phyloP scores from a whole-genome alignment of 2,797 vertebrate genomes.

The Triplophysa yarkandensis region DNA sequence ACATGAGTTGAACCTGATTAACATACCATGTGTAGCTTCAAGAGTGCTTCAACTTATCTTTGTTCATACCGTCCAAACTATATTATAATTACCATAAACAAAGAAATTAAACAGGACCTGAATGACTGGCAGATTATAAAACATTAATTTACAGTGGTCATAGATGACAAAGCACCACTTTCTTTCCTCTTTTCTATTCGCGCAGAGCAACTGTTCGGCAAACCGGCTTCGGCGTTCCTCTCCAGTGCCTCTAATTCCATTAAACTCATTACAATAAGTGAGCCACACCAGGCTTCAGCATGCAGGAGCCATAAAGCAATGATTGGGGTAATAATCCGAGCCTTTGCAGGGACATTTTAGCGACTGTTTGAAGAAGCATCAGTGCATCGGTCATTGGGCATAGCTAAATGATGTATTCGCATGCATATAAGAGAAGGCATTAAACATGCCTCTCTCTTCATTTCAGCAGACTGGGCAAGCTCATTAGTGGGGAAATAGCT shows the following conservation, averaged over 20 bases:
- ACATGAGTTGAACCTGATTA: too few species aligned
- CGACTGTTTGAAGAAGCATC: slow-evolving; percentile 43
- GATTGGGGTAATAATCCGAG: slow-evolving; percentile 49
- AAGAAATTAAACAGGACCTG: background rate
- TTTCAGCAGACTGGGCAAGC: slow-evolving; percentile 47
- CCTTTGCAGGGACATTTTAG: slow-evolving; percentile 27
- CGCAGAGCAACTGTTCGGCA: slow-evolving; percentile 29
- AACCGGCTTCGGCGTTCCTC: slow-evolving; percentile 37
- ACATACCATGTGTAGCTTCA: too few species aligned
- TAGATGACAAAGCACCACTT: slow-evolving; percentile 15
- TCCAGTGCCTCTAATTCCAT: slow-evolving; percentile 52
- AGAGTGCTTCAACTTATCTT: background rate
- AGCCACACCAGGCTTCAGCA: slow-evolving; percentile 41
- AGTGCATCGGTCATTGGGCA: slow-evolving; percentile 48
- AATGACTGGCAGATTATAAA: background rate
- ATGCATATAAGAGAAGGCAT: slow-evolving; percentile 47
- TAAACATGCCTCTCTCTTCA: slow-evolving; percentile 42
- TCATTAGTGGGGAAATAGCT: slow-evolving; percentile 53
- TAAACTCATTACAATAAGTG: slow-evolving; percentile 54
- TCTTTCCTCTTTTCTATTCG: slow-evolving; percentile 13
- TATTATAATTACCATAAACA: background rate
- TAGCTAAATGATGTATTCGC: slow-evolving; percentile 44
- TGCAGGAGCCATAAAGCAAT: slow-evolving; percentile 50
- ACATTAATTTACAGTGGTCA: slow-evolving; percentile 8
- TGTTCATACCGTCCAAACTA: background rate